Evolutionary conservation across 2,113 vertebrate genomes (phyloP).

Genomic region (Machaerirhynchus nigripectus): DNA sequence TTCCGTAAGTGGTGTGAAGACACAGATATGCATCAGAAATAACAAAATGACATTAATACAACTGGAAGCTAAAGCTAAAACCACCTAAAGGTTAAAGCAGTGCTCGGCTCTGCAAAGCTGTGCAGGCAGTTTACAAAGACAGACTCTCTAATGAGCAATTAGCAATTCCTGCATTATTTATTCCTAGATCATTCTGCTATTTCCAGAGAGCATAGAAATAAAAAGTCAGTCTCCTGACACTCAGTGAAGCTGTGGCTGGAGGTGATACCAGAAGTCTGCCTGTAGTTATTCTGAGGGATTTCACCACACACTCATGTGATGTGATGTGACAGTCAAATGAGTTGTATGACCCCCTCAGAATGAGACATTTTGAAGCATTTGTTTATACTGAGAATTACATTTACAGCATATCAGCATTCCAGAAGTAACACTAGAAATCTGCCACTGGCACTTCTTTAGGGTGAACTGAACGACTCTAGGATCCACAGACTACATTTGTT

Average conservation of each 20-base stretch:
- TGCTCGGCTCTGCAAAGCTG: background rate
- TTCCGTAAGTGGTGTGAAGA: background rate
- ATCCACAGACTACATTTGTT: background rate
- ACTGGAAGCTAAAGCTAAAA: background rate
- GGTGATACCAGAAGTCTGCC: background rate
- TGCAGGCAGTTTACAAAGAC: background rate
- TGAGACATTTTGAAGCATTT: background rate
- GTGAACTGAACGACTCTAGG: background rate
- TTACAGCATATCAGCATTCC: background rate
- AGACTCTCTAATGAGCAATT: background rate
- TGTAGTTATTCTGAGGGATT: background rate
- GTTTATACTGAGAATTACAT: background rate
- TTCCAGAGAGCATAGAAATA: background rate
- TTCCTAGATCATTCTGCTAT: background rate
- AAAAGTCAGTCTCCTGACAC: background rate
- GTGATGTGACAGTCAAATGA: background rate
- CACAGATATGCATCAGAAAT: background rate
- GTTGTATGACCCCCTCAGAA: background rate
- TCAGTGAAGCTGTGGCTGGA: background rate
- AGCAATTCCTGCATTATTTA: background rate
- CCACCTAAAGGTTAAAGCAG: background rate
- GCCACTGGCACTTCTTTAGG: background rate
- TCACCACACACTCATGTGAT: background rate
- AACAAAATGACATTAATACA: background rate
- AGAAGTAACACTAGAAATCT: background rate